Conservation (phyloP, 2,797 vertebrate genomes). For the Oreochromis mossambicus region DNA sequence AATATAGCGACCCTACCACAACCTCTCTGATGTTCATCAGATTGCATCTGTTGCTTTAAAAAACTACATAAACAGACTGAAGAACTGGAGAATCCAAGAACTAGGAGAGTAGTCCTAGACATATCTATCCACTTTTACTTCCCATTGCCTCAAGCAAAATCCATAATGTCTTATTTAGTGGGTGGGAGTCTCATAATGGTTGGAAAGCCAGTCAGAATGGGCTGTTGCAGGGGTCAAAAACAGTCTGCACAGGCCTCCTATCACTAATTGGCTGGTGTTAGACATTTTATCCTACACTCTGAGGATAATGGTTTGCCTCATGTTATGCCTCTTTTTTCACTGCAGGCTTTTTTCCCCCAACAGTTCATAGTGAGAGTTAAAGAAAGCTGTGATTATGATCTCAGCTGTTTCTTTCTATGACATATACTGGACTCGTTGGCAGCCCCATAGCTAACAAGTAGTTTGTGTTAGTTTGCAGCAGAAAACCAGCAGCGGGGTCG, state of each 20-base stretch:
- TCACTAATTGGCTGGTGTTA: conserved; percentile 20
- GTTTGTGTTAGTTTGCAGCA: neutral
- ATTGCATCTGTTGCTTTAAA: neutral
- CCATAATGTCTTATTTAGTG: neutral
- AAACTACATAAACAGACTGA: neutral
- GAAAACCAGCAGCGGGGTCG: neutral
- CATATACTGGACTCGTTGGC: neutral
- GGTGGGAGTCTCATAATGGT: neutral
- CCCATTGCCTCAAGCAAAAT: conserved; percentile 1
- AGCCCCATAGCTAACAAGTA: neutral
- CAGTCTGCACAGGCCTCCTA: neutral
- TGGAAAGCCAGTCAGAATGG: neutral
- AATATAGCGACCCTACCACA: neutral
- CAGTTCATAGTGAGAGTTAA: neutral
- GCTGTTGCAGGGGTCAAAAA: neutral
- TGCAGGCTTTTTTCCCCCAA: fast-evolving
- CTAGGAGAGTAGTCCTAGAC: neutral
- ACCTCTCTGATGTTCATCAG: neutral
- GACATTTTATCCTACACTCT: neutral
- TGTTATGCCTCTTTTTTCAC: neutral
- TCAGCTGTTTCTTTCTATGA: neutral
- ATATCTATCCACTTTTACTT: neutral
- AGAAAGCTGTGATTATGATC: neutral
- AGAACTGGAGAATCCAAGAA: neutral
- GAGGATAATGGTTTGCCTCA: neutral